Evolutionary conservation across 2,113 vertebrate genomes (phyloP).

Genomic region (Zapus hudsonius): DNA sequence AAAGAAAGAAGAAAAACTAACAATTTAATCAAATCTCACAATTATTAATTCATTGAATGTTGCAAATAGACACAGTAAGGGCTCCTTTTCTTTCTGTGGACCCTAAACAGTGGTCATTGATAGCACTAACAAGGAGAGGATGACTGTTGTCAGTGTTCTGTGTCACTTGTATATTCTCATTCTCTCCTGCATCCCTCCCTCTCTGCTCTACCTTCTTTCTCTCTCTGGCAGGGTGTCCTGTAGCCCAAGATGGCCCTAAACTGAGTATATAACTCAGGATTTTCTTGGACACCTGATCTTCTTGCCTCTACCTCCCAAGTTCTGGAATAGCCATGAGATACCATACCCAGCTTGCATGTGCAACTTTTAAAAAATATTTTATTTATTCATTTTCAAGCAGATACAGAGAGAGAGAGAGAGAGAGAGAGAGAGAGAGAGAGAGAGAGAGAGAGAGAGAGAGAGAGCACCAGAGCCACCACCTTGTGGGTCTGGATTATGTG

Average conservation of each 20-base stretch:
- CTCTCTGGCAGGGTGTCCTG: neutral
- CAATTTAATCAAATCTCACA: neutral
- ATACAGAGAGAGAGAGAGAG: too few species aligned
- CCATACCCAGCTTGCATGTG: neutral
- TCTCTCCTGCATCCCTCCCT: too few species aligned
- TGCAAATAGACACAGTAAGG: constrained; percentile 15
- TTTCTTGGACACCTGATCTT: neutral
- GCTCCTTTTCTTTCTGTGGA: neutral
- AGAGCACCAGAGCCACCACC: too few species aligned
- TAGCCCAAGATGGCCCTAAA: neutral
- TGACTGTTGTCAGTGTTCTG: neutral
- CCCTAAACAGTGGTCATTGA: neutral
- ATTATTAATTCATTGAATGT: neutral
- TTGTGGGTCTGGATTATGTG: too few species aligned
- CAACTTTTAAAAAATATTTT: too few species aligned
- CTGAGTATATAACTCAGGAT: neutral
- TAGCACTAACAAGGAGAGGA: neutral
- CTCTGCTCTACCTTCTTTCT: neutral
- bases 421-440: too few species aligned
- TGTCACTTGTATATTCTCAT: neutral
- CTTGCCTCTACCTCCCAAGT: too few species aligned
- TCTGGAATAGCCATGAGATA: neutral
- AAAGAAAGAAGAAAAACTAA: neutral
- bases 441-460: too few species aligned
- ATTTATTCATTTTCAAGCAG: too few species aligned